Percentiles rank a stretch among this genome's conserved stretches.
These are phyloP conservation scores for Lepas anatifera DNA, from an alignment of 2,888 invertebrate genomes.

Conservation along the genomic window DNA sequence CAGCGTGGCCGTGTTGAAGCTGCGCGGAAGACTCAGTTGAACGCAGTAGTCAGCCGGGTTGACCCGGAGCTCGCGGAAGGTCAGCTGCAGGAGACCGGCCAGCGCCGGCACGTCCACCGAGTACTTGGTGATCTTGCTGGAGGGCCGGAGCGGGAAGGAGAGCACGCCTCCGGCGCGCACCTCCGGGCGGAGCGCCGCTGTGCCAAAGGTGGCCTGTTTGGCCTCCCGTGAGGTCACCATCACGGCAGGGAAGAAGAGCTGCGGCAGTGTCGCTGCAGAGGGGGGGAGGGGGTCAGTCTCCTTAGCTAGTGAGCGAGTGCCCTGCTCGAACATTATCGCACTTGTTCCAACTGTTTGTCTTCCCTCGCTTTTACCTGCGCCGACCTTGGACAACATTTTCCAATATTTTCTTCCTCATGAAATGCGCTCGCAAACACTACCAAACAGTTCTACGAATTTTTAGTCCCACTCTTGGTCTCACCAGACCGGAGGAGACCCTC, in stretches of 20 bases:
- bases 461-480: too few relatives aligned
- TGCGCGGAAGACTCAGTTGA: slow-evolving; percentile 38
- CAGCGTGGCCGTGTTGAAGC: slow-evolving; percentile 35
- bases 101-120: slow-evolving; percentile 37
- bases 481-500: too few relatives aligned
- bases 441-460: too few relatives aligned
- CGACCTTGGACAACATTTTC: too few relatives aligned
- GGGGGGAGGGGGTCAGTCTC: background rate
- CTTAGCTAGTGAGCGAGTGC: background rate
- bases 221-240: slow-evolving; percentile 35
- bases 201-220: slow-evolving; percentile 34
- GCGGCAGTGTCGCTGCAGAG: slow-evolving; percentile 40
- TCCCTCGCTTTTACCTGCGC: too few relatives aligned
- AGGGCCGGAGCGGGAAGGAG: slow-evolving; percentile 36
- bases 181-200: slow-evolving; percentile 37
- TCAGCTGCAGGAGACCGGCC: slow-evolving; percentile 38
- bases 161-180: slow-evolving; percentile 33
- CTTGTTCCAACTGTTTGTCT: too few relatives aligned
- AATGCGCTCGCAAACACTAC: too few relatives aligned
- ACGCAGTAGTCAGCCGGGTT: slow-evolving; percentile 37
- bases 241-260: slow-evolving; percentile 43
- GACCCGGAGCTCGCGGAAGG: slow-evolving; percentile 39
- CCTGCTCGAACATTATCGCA: too few relatives aligned
- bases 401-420: too few relatives aligned
- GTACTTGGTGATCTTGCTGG: slow-evolving; percentile 35